phyloP scores from a whole-genome alignment of 2,113 vertebrate species.

The Xiphophorus maculatus region DNA sequence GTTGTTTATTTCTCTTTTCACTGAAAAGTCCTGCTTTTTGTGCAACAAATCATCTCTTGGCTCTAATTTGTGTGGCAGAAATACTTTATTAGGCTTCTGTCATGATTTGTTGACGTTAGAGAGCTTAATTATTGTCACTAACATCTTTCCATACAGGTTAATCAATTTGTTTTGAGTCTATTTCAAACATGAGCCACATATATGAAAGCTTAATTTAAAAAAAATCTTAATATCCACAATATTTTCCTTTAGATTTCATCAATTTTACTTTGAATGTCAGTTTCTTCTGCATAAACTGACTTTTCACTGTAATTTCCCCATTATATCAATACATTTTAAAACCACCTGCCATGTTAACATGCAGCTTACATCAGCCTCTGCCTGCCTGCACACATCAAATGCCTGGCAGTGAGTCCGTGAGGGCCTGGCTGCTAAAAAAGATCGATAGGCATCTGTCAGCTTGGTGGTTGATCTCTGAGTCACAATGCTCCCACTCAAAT shows the following conservation, averaged over 20 bases:
- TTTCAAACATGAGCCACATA: no score
- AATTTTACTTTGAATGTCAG: background rate
- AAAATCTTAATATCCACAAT: no score
- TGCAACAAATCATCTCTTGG: background rate
- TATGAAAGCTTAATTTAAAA: background rate
- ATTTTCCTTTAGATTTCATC: background rate
- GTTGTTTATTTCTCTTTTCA: background rate
- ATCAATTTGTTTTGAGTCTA: no score
- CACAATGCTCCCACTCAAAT: conserved; percentile 27
- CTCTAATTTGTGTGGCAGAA: background rate
- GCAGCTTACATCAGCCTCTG: background rate
- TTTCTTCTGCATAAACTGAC: background rate
- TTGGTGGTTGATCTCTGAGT: background rate
- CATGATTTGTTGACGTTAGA: no score
- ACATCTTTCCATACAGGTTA: no score
- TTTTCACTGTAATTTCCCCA: no score
- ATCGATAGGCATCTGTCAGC: conserved; percentile 26
- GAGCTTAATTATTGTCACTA: no score
- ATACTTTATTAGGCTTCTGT: background rate
- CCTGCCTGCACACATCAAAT: conserved; percentile 14
- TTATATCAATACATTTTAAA: background rate
- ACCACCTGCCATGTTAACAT: conserved; percentile 3
- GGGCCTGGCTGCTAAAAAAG: conserved; percentile 4
- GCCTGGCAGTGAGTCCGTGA: conserved; percentile 12
- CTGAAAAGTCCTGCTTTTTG: background rate